Conservation (phyloP, 2,797 vertebrate species). For the Brotula barbata region DNA sequence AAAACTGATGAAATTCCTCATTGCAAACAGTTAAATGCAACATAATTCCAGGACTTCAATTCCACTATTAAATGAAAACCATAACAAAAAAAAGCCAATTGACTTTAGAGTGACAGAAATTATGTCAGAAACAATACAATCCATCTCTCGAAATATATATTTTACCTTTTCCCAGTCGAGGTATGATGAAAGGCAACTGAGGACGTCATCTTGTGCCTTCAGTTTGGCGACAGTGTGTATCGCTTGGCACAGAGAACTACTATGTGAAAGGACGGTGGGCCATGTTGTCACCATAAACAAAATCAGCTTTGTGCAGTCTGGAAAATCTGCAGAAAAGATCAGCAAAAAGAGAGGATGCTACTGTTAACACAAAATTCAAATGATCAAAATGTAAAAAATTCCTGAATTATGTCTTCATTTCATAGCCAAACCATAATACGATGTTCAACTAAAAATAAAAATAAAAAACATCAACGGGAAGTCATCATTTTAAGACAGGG, state of each 20-base stretch:
- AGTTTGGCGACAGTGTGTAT: constrained; percentile 85
- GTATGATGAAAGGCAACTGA: constrained; percentile 80
- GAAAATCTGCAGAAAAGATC: constrained; percentile 80
- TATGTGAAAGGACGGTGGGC: constrained; percentile 83
- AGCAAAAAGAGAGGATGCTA: background rate
- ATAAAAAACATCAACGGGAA: too few relatives aligned
- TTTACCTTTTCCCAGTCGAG: constrained; percentile 92
- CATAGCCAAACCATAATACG: too few relatives aligned
- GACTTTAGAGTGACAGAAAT: background rate
- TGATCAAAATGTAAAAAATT: too few relatives aligned
- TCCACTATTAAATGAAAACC: too few relatives aligned
- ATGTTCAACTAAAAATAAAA: too few relatives aligned
- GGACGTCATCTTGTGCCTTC: constrained; percentile 77
- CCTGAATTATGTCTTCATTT: background rate
- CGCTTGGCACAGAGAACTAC: constrained; percentile 83
- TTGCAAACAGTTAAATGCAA: rapidly evolving
- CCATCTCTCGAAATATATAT: constrained; percentile 14
- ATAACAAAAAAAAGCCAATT: too few relatives aligned
- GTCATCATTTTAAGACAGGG: too few relatives aligned
- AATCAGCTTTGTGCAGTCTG: constrained; percentile 84
- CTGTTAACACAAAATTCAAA: too few relatives aligned
- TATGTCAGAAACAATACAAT: background rate
- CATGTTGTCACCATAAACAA: constrained; percentile 91
- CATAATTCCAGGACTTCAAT: too few relatives aligned
- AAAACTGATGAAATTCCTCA: background rate